These are phyloP conservation scores for Tor tambroides DNA, from an alignment of 2,113 vertebrate species.

Conservation along the genomic window DNA sequence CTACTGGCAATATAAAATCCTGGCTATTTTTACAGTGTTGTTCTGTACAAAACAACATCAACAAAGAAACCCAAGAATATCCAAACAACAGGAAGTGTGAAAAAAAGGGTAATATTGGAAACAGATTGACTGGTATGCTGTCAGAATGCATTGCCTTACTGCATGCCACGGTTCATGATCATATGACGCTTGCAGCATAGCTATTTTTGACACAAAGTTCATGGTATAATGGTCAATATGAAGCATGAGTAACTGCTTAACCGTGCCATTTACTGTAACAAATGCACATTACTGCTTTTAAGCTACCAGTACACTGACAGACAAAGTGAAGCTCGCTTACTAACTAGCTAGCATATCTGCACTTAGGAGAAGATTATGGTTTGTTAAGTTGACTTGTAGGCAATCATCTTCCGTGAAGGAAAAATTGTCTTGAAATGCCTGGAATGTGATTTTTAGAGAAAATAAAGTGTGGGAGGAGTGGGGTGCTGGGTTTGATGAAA, in stretches of 20 bases:
- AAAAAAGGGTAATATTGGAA: neutral
- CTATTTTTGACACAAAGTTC: conserved; percentile 20
- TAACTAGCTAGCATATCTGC: neutral
- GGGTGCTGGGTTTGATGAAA: neutral
- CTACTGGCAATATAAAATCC: neutral
- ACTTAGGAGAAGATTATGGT: neutral
- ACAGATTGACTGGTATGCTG: neutral
- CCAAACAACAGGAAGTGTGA: neutral
- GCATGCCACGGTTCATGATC: neutral
- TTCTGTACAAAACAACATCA: neutral
- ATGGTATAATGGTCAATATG: conserved; percentile 9
- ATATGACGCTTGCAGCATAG: neutral
- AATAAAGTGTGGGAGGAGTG: conserved; percentile 30
- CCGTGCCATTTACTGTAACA: neutral
- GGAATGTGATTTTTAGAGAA: conserved; percentile 10
- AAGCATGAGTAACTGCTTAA: neutral
- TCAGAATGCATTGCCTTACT: neutral
- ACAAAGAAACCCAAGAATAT: neutral
- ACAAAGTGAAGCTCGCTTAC: neutral
- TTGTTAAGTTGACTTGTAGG: neutral
- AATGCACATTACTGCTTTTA: neutral
- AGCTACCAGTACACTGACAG: neutral
- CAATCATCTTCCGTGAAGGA: conserved; percentile 7
- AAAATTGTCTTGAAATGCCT: neutral
- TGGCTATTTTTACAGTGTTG: neutral